Percentiles rank a stretch among this genome's conserved stretches.
Evolutionary conservation across 2,888 invertebrate genomes (phyloP).

Genomic region (Pegoplata infirma): DNA sequence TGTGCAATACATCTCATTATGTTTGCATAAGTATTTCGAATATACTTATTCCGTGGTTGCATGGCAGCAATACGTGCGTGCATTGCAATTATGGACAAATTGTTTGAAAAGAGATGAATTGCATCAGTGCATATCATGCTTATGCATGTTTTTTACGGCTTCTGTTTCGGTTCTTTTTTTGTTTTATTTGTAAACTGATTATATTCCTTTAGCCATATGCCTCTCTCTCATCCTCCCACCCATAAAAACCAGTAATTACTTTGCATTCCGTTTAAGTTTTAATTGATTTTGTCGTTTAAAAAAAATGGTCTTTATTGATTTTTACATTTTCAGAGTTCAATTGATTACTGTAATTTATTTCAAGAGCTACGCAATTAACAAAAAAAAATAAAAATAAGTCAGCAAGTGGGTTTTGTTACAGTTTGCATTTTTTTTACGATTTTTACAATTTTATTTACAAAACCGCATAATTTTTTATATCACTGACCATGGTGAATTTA

Average conservation of each 20-base stretch:
- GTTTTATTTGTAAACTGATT: slow-evolving; percentile 33
- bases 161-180: slow-evolving; percentile 14
- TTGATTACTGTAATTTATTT: slow-evolving; percentile 63
- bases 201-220: slow-evolving; percentile 24
- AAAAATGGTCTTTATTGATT: slow-evolving; percentile 45
- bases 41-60: slow-evolving; percentile 22
- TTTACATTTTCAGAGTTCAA: slow-evolving; percentile 54
- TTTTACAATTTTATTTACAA: slow-evolving; percentile 26
- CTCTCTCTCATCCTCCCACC: not conserved
- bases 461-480: slow-evolving; percentile 18
- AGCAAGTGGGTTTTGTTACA: slow-evolving; percentile 25
- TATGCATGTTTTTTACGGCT: slow-evolving; percentile 6
- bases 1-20: not conserved
- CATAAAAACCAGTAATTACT: slow-evolving; percentile 32
- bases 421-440: not conserved
- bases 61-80: slow-evolving; percentile 54
- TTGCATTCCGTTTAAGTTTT: slow-evolving; percentile 53
- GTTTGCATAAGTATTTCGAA: not conserved
- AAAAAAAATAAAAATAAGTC: slow-evolving; percentile 27
- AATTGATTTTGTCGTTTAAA: slow-evolving; percentile 59
- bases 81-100: slow-evolving; percentile 60
- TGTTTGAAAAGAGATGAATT: slow-evolving; percentile 53
- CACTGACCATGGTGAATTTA: not conserved
- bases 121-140: slow-evolving; percentile 14
- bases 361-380: slow-evolving; percentile 56